phyloP scores from a whole-genome alignment of 2,888 invertebrate species.

The Polydrusus pterygomalis region DNA sequence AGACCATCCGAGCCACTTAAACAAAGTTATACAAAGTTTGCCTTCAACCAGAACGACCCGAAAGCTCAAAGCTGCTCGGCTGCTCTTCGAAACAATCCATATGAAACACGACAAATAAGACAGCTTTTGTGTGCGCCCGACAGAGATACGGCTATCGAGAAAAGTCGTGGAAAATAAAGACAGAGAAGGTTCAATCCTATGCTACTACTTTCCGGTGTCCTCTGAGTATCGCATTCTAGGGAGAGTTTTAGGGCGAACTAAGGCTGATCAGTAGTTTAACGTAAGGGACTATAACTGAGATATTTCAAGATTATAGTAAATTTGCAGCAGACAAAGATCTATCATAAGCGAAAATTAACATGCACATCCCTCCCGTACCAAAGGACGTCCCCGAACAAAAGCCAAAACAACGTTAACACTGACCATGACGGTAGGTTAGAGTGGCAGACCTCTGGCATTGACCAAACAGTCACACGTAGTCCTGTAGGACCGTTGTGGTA shows the following conservation, averaged over 20 bases:
- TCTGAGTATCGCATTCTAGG: constrained; percentile 26
- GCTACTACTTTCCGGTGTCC: constrained; percentile 35
- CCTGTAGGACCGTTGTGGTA: too few species aligned
- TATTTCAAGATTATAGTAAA: too few species aligned
- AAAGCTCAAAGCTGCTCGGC: constrained; percentile 38
- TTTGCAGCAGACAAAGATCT: too few species aligned
- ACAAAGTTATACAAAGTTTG: constrained; percentile 42
- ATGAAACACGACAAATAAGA: constrained; percentile 47
- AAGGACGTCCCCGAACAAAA: too few species aligned
- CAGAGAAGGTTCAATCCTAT: constrained; percentile 27
- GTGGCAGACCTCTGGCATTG: too few species aligned
- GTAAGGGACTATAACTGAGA: background rate
- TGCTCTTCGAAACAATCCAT: constrained; percentile 43
- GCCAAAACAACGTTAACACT: too few species aligned
- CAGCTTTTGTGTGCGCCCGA: constrained; percentile 26
- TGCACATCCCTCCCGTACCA: too few species aligned
- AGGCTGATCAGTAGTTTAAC: background rate
- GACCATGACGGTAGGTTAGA: too few species aligned
- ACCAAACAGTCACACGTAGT: too few species aligned
- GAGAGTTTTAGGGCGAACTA: constrained; percentile 26
- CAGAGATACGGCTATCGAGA: background rate
- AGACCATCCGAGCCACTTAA: constrained; percentile 43
- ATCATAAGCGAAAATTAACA: too few species aligned
- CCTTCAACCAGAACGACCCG: constrained; percentile 38
- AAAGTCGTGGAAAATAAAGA: constrained; percentile 8